Conservation (phyloP, 2,113 vertebrate species). For the Dendrocopos noguchii region DNA sequence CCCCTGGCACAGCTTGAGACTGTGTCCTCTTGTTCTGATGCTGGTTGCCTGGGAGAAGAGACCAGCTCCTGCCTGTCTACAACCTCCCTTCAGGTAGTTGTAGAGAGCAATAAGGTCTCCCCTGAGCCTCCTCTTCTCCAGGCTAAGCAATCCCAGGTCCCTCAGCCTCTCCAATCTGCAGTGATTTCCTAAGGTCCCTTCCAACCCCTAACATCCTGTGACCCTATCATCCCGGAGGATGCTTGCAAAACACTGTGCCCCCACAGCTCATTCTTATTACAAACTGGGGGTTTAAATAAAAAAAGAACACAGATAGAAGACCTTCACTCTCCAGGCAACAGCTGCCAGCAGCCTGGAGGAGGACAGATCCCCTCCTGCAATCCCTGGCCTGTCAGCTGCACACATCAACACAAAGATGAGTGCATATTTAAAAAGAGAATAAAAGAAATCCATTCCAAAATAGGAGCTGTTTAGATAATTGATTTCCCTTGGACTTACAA, state of each 20-base stretch:
- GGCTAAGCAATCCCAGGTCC: no score
- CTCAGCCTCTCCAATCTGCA: no score
- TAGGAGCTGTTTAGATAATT: slow-evolving; percentile 34
- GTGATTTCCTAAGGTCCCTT: no score
- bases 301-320: not conserved
- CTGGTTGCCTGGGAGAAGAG: no score
- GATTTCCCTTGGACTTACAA: slow-evolving; percentile 55
- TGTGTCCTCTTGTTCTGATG: no score
- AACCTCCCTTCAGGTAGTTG: no score
- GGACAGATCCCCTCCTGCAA: not conserved
- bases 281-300: not conserved
- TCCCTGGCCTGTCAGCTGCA: not conserved
- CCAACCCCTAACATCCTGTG: no score
- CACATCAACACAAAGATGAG: slow-evolving; percentile 3
- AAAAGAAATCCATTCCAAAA: slow-evolving; percentile 27
- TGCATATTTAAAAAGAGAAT: not conserved
- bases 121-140: no score
- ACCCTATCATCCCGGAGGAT: not conserved
- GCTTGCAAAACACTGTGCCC: not conserved
- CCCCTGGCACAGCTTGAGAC: no score
- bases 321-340: not conserved
- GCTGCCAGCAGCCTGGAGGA: not conserved
- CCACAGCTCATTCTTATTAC: no score
- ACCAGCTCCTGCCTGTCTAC: no score
- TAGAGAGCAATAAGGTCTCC: no score